Evolutionary conservation across 1,140 invertebrate species (phyloP), one percentile per base, ranked within the genome.

Genomic region (Drosophila subpulchrella): DNA sequence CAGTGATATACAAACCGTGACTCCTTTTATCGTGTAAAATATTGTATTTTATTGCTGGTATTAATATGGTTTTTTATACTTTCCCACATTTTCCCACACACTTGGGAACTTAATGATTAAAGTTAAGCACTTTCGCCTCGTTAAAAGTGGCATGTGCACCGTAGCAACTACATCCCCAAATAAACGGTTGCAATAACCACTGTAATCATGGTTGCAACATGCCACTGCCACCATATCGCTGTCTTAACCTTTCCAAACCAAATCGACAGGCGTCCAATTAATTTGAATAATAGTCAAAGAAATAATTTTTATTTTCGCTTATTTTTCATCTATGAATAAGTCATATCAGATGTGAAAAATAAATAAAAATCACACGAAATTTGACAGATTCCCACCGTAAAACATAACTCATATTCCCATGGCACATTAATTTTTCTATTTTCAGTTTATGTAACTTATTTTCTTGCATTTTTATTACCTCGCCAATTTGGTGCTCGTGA

Each of bases 401-500:
- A 75, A 70, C 60, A 82, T 62, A 82, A 82, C 65, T 83, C 58
- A 78, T 83, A 62, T 82, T 82, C 70, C 80, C 80, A 83, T 59
- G 59, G 77, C 61, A 32, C 12, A 42, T 3, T 20, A 34, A 27
- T 20, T 13, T 6, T 27, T 15, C 3, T 48, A 66, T 36, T 30
- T 59, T 24, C 24, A 50, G 38, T 46, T 59, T 80, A 56, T 46
- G 54, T 27, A 38, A 46, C 46, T 61, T 13, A 46, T 50, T 44
- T 48, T 39, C 36, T 46, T 65, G 39, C 17, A 20, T 53, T 65
- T 76, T 66, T 66, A 51, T 79, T 42, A 51, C 50, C 56, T 58
- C 54, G 65, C 13, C 65, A 63, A 73, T 59, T 55, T 54, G 13
- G 39, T 65, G 63, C 77, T 81, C 82, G 83, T 86, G 78, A 86